Evolutionary conservation across 2,888 invertebrate genomes (phyloP).

Genomic region (Philhelius pedissequus): DNA sequence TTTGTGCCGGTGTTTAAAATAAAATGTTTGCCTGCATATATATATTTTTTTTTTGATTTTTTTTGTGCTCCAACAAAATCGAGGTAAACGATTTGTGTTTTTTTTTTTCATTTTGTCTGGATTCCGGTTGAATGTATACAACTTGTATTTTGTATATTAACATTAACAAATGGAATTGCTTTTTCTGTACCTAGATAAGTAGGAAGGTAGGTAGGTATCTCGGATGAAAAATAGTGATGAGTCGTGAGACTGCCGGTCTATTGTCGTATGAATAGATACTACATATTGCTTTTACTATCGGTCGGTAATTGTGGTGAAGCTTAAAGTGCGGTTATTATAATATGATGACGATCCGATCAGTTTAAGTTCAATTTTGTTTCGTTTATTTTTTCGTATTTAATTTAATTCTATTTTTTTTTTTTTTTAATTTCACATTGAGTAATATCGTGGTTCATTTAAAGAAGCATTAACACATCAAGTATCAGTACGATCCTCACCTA

Average conservation of each 20-base stretch:
- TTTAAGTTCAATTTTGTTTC: constrained; percentile 34
- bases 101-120: constrained; percentile 18
- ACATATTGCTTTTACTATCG: constrained; percentile 16
- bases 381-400: constrained; percentile 20
- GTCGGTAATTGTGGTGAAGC: not conserved
- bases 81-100: constrained; percentile 16
- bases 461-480: constrained; percentile 8
- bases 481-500: constrained; percentile 41
- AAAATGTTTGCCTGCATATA: constrained; percentile 26
- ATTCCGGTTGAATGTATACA: constrained; percentile 61
- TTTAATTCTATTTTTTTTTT: not conserved
- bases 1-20: constrained; percentile 22
- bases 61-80: constrained; percentile 5
- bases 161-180: constrained; percentile 47
- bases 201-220: too few species aligned
- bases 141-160: not conserved
- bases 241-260: constrained; percentile 35
- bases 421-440: not conserved
- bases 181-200: constrained; percentile 39
- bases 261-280: constrained; percentile 11
- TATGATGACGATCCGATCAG: not conserved
- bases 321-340: constrained; percentile 11
- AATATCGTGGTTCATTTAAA: constrained; percentile 32
- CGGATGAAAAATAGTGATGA: constrained; percentile 7
- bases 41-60: not conserved